Conservation (phyloP, 2,113 vertebrate species). For the Pituophis catenifer region DNA sequence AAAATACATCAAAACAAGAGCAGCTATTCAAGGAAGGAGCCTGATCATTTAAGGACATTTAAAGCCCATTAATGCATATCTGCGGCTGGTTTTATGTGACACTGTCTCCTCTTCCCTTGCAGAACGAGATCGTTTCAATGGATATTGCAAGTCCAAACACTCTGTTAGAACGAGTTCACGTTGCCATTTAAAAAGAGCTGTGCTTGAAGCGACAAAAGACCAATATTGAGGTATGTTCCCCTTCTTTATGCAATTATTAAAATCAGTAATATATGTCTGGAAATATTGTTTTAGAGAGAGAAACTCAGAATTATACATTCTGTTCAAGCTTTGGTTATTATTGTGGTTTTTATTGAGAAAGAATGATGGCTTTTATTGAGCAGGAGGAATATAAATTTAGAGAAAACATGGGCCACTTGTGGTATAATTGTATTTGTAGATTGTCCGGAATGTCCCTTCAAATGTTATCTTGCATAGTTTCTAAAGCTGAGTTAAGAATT, state of each 20-base stretch:
- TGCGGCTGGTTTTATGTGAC: not conserved
- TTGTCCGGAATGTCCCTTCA: not conserved
- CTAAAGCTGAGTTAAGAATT: not conserved
- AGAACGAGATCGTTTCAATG: not conserved
- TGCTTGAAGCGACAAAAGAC: not conserved
- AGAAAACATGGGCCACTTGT: not conserved
- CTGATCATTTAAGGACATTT: not conserved
- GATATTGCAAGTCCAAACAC: not conserved
- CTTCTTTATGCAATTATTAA: not conserved
- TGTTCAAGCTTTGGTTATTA: not conserved
- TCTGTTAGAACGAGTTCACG: not conserved
- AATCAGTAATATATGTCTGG: not conserved
- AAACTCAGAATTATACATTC: not conserved
- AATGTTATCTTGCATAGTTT: not conserved
- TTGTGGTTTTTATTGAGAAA: not conserved
- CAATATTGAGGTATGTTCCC: not conserved
- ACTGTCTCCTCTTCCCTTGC: not conserved
- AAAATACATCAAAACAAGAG: not conserved
- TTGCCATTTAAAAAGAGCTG: not conserved
- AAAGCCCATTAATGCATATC: not conserved
- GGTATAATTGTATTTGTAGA: not conserved
- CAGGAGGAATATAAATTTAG: not conserved
- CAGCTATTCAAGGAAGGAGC: not conserved
- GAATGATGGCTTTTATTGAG: not conserved
- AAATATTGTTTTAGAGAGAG: not conserved